These are phyloP conservation scores for Drosophila borealis DNA, from an alignment of 2,888 invertebrate species.

Conservation along the genomic window DNA sequence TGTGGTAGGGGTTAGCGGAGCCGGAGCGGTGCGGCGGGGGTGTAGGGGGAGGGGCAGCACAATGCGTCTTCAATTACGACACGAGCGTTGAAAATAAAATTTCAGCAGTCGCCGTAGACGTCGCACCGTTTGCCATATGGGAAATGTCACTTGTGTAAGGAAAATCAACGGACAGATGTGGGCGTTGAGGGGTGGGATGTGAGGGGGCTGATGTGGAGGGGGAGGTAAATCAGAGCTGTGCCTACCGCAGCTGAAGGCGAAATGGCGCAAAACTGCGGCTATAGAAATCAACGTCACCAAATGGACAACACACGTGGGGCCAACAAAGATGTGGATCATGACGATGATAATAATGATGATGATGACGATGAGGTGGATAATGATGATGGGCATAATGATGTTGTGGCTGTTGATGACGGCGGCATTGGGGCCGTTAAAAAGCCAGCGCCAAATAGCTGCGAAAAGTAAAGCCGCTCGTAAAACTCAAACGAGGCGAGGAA, in stretches of 20 bases:
- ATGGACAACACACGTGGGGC: conserved; percentile 78
- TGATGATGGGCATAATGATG: conserved; percentile 6
- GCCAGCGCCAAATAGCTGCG: conserved; percentile 78
- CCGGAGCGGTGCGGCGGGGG: neutral
- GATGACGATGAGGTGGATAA: conserved; percentile 1
- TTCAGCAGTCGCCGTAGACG: conserved; percentile 55
- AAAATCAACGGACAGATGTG: conserved; percentile 18
- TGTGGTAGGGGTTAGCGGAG: neutral
- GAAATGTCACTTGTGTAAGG: conserved; percentile 59
- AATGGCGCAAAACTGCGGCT: conserved; percentile 5
- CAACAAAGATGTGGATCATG: conserved; percentile 7
- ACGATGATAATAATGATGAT: neutral
- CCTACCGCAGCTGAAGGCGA: conserved; percentile 67
- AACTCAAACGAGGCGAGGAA: conserved; percentile 79
- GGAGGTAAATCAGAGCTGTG: conserved; percentile 47
- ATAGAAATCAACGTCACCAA: conserved; percentile 67
- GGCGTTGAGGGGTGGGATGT: neutral
- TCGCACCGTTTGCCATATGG: conserved; percentile 63
- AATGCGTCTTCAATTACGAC: conserved; percentile 75
- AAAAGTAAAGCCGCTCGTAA: conserved; percentile 80
- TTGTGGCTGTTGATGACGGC: conserved; percentile 24
- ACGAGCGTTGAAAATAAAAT: conserved; percentile 79
- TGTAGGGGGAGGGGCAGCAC: conserved; percentile 19
- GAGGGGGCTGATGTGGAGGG: too few relatives aligned
- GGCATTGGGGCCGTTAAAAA: conserved; percentile 69